phyloP scores from a whole-genome alignment of 2,113 vertebrate species.

The Edolisoma coerulescens region DNA sequence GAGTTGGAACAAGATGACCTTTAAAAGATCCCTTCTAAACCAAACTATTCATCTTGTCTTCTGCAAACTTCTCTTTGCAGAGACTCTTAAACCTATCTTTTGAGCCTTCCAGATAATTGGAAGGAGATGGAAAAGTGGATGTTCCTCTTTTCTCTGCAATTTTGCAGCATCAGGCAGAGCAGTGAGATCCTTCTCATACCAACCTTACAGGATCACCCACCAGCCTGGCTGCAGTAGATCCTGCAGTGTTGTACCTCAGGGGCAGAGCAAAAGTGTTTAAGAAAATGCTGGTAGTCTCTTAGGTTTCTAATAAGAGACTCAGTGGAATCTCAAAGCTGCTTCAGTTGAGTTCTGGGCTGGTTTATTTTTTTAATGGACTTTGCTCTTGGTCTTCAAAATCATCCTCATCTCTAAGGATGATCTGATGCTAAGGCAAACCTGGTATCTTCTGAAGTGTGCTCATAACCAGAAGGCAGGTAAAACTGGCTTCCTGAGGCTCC shows the following conservation, averaged over 20 bases:
- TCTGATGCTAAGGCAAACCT: neutral
- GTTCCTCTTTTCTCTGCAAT: neutral
- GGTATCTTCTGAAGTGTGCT: neutral
- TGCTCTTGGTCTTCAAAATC: neutral
- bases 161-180: neutral
- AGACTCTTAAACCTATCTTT: neutral
- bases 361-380: neutral
- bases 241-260: neutral
- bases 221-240: neutral
- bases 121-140: neutral
- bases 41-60: neutral
- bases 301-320: neutral
- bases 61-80: neutral
- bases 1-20: neutral
- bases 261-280: neutral
- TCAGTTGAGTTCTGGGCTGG: neutral
- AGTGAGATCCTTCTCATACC: neutral
- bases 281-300: neutral
- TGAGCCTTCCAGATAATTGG: neutral
- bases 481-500: neutral
- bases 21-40: neutral
- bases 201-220: neutral
- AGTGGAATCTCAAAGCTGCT: neutral
- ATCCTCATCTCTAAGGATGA: neutral
- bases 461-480: neutral